Evolutionary conservation across 2,888 invertebrate genomes (phyloP), one percentile per base, ranked within the genome.

Genomic region (Oligia latruncula): DNA sequence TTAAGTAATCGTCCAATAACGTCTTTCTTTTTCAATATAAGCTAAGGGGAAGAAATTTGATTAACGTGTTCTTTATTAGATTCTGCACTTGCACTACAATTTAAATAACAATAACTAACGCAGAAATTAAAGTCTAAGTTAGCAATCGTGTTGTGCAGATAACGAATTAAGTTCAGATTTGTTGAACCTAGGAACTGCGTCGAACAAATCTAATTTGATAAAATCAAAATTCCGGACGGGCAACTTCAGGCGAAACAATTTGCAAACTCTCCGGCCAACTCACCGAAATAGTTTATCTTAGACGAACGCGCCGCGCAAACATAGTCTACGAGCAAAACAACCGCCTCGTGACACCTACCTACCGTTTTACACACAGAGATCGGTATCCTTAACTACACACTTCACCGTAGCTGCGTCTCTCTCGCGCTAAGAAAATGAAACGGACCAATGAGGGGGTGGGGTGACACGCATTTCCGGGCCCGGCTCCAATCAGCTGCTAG

Each of bases 401-500:
- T 95, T 94, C 92, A 92, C 91, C 89, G 91, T 96, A 95, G 95
- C 93, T 96, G 95, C 95, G 95, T 97, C 97, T 95, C 97, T 93
- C 94, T 97, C 96, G 88, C 95, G 95, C 97, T 97, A 96, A 97
- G 96, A 97, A 97, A 96, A 97, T 95, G 96, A 96, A 96, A 94
- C 96, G 96, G 96, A 97, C 97, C 97, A 97, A 97, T 97, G 96
- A 95, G 96, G 96, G 97, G 97, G 97, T 95, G 96, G 96, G 96
- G 96, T 96, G 96, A 96, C 95, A 97, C 97, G 97, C 97, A 97
- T 96, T 96, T 97, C 97, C 97, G 96, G 96, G 94, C 96, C 94
- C 95, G 95, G 95, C 96, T 97, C 97, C 97, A 97, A 97, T 97
- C 97, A 97, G 97, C 97, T 97, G 96, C 96, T 97, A 97, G 97